Base-by-base conservation (phyloP, 35 echinoderm and acorn worm genomes). In the Apostichopus californicus region DNA sequence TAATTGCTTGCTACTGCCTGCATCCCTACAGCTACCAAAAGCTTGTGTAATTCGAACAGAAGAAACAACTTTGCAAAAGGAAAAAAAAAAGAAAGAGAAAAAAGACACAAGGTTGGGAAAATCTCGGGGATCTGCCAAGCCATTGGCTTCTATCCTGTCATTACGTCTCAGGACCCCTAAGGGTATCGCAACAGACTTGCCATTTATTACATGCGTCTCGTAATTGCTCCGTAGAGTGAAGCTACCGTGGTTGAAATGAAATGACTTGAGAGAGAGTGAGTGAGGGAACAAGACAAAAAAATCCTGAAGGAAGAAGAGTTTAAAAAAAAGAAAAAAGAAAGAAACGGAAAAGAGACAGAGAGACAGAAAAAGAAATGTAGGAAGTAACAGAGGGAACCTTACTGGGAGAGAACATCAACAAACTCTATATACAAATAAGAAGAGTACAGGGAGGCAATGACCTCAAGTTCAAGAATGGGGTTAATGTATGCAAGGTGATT, bases 401-500 rank as follows among this genome's bases (percentile, higher is more conserved):
- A 13, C 55, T 85, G 8, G 18, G 55, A 85, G 17, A 17, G 55
- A 58, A 59, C 54, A 58, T 59, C 14, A 25, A n/a, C n/a, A 18
- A 59, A 85, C 57, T 85, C 81, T 0, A 10, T 9, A 83, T n/a
- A 55, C 18, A 55, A 53, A 83, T 17, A 18, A 83, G 54, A 17
- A 87, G 17, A 87, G 86, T 87, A 64, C 86, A 87, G 88, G 34
- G 73, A 90, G 88, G 68, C 88, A 90, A 90, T 61, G 88, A 90
- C 88, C 88, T 90, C 28, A 78, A 90, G 88, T 90, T 90, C 88
- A 78, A 78, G 88, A 90, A 90, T 90, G 88, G 88, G 88, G 88
- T 90, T 90, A 90, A 90, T 78, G 88, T 78, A 90, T 90, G 88
- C 88, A 77, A 90, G 88, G 88, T 90, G 88, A 90, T 90, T 90